phyloP scores from a whole-genome alignment of 92 coral and sea anemone species.

The Porites cylindrica region DNA sequence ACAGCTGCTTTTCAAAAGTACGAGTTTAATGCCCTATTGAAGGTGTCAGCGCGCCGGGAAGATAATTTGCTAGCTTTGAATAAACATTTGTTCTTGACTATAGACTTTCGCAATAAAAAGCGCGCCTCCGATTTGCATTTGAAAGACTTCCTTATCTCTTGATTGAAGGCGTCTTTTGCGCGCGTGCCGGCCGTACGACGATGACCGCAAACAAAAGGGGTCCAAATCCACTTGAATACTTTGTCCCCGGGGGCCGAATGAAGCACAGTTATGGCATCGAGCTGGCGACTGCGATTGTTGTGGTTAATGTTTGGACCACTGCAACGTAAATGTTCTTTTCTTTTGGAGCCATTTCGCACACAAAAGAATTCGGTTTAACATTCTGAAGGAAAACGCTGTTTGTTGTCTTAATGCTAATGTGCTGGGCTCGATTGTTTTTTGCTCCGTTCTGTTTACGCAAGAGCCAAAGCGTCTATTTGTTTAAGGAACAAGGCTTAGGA shows the following conservation, averaged over 20 bases:
- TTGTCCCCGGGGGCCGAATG: slow-evolving; percentile 38
- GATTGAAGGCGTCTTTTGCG: slow-evolving; percentile 75
- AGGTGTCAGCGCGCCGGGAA: slow-evolving; percentile 36
- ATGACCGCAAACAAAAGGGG: slow-evolving; percentile 47
- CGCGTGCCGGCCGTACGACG: slow-evolving; percentile 92
- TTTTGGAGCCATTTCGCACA: slow-evolving; percentile 27
- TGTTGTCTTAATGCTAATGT: slow-evolving; percentile 52
- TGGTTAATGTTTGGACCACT: slow-evolving; percentile 23
- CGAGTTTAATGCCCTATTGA: slow-evolving; percentile 56
- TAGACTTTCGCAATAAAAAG: slow-evolving; percentile 68
- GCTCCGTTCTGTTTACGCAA: slow-evolving; percentile 31
- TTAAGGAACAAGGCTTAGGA: neutral
- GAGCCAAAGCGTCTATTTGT: slow-evolving; percentile 15
- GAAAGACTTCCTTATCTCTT: slow-evolving; percentile 55
- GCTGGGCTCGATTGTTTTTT: slow-evolving; percentile 27
- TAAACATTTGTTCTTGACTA: slow-evolving; percentile 64
- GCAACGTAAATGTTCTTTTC: slow-evolving; percentile 42
- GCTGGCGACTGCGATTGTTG: slow-evolving; percentile 26
- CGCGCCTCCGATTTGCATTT: slow-evolving; percentile 77
- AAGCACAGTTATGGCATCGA: slow-evolving; percentile 16
- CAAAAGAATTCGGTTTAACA: slow-evolving; percentile 41
- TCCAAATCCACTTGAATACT: slow-evolving; percentile 35
- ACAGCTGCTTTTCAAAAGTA: slow-evolving; percentile 50
- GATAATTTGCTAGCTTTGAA: slow-evolving; percentile 56
- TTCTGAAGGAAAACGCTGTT: slow-evolving; percentile 39